Percentiles rank a stretch among this genome's conserved stretches.
Evolutionary conservation across 2,113 vertebrate species (phyloP).

Genomic region (Seriola rivoliana): DNA sequence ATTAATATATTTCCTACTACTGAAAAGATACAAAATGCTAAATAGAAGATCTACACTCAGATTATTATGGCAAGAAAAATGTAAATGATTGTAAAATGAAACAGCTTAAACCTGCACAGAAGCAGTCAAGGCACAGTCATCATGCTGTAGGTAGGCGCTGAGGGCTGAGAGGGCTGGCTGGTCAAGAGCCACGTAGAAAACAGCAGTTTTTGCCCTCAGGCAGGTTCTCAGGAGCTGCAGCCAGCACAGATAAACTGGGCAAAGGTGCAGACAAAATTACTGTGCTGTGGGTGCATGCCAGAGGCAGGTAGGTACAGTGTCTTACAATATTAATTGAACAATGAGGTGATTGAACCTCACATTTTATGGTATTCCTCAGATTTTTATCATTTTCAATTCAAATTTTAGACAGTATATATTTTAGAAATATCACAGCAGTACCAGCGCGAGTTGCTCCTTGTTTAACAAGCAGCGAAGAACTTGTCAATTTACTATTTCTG

Average conservation of each 20-base stretch:
- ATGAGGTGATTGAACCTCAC: neutral
- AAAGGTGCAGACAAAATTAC: slow-evolving; percentile 11
- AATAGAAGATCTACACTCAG: slow-evolving; percentile 13
- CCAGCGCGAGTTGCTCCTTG: no score
- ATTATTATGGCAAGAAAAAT: slow-evolving; percentile 5
- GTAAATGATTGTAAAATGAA: neutral
- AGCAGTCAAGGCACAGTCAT: slow-evolving; percentile 17
- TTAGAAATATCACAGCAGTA: neutral
- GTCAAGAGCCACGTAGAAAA: slow-evolving; percentile 32
- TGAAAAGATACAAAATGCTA: slow-evolving; percentile 1
- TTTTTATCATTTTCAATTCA: neutral
- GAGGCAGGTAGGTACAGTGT: neutral
- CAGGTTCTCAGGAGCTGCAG: slow-evolving; percentile 31
- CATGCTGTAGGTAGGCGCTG: slow-evolving; percentile 3
- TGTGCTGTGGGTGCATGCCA: slow-evolving; percentile 2
- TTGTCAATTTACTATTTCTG: no score
- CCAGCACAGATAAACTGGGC: neutral
- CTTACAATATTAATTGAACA: neutral
- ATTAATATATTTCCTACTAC: neutral
- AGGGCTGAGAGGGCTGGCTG: slow-evolving; percentile 18
- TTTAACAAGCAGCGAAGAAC: neutral
- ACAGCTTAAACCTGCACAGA: slow-evolving; percentile 26
- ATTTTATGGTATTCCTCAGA: neutral
- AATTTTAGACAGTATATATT: neutral
- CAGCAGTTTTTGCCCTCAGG: slow-evolving; percentile 33